Evolutionary conservation across 2,888 invertebrate genomes (phyloP).

Genomic region (Corythucha ciliata): DNA sequence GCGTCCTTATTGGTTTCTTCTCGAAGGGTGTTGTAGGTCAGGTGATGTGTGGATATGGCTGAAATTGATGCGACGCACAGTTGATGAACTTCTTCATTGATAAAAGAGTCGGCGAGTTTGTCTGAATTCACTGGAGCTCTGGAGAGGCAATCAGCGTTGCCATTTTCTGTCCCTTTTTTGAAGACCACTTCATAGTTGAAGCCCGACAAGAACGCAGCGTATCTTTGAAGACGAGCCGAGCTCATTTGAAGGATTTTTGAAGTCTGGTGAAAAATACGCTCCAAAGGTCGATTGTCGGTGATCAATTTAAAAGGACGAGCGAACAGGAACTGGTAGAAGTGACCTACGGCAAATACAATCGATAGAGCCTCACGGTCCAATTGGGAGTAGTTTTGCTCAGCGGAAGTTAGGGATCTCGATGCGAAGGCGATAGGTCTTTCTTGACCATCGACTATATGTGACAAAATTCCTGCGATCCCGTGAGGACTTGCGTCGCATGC

Average conservation of each 20-base stretch:
- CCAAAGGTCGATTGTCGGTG: conserved; percentile 22
- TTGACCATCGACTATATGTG: conserved; percentile 14
- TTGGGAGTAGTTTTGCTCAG: conserved; percentile 10
- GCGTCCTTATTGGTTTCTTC: conserved; percentile 19
- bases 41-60: background rate
- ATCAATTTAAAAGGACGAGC: conserved; percentile 11
- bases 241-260: background rate
- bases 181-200: conserved; percentile 6
- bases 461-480: conserved; percentile 25
- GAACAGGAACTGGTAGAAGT: conserved; percentile 10
- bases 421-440: conserved; percentile 25
- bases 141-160: conserved; percentile 19
- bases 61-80: background rate
- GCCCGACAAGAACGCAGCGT: conserved; percentile 3
- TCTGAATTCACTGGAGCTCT: background rate
- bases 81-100: conserved; percentile 6
- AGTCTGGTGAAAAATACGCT: conserved; percentile 7
- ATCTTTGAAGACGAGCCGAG: background rate
- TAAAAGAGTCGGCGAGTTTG: background rate
- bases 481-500: conserved; percentile 26
- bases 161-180: conserved; percentile 2
- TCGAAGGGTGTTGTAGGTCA: conserved; percentile 7
- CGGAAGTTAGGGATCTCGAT: conserved; percentile 32
- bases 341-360: conserved; percentile 16
- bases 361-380: conserved; percentile 4